These are phyloP conservation scores for Rhagophthalmus giganteus DNA, from an alignment of 2,888 invertebrate genomes.

Conservation along the genomic window DNA sequence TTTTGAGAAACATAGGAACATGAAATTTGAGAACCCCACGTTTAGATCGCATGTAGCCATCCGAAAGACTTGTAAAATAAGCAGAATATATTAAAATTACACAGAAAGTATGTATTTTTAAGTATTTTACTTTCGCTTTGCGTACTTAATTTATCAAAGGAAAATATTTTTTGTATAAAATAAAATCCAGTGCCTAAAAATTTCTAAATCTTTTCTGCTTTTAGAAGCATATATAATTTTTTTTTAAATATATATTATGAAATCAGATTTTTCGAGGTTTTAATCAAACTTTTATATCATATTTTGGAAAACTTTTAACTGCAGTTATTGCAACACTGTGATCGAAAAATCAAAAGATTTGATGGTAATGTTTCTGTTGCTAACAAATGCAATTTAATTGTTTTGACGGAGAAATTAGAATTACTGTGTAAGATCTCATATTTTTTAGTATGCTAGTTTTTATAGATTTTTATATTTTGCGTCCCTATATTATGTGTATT, in stretches of 20 bases:
- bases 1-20: no score
- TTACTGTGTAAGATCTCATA: conserved; percentile 31
- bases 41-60: conserved; percentile 1
- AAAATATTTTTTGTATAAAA: conserved; percentile 20
- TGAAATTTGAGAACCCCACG: no score
- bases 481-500: conserved; percentile 9
- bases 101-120: conserved; percentile 1
- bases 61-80: conserved; percentile 1
- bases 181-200: conserved; percentile 25
- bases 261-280: conserved; percentile 17
- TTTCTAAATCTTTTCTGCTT: conserved; percentile 17
- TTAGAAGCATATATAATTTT: conserved; percentile 5
- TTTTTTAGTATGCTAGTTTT: conserved; percentile 23
- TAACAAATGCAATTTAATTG: conserved; percentile 10
- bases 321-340: neutral
- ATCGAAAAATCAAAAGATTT: neutral
- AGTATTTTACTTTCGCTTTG: conserved; percentile 1
- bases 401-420: conserved; percentile 15
- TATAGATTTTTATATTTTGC: conserved; percentile 17
- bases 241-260: conserved; percentile 10
- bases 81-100: neutral
- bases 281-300: neutral
- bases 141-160: conserved; percentile 11
- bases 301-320: neutral
- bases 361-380: neutral